phyloP scores from a whole-genome alignment of 2,113 vertebrate species.

The Aphyosemion australe region DNA sequence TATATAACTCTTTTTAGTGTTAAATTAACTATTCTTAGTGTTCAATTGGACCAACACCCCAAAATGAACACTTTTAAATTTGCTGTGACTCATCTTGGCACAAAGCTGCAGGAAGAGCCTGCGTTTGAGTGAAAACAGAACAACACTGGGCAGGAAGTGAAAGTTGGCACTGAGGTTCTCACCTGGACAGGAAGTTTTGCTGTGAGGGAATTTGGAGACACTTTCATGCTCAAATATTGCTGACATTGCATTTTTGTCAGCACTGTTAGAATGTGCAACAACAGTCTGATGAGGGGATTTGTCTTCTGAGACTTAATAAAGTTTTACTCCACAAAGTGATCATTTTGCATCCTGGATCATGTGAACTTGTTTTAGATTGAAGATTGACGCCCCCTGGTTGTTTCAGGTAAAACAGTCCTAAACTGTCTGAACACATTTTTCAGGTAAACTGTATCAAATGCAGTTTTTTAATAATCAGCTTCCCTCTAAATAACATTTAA shows the following conservation, averaged over 20 bases:
- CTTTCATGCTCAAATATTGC: neutral
- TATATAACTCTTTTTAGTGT: no score
- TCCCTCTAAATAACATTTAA: no score
- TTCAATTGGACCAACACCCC: no score
- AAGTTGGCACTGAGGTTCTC: constrained; percentile 22
- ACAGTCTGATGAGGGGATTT: neutral
- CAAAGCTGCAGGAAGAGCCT: no score
- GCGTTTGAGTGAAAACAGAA: constrained; percentile 17
- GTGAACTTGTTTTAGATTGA: constrained; percentile 59
- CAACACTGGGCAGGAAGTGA: constrained; percentile 24
- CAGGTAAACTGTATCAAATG: constrained; percentile 23
- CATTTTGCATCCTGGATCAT: constrained; percentile 16
- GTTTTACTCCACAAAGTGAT: no score
- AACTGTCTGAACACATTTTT: constrained; percentile 28
- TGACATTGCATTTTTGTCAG: neutral
- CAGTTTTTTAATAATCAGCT: no score
- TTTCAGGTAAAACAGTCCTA: constrained; percentile 62
- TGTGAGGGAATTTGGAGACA: no score
- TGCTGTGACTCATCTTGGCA: no score
- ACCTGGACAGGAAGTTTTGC: neutral
- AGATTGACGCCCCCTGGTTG: constrained; percentile 79
- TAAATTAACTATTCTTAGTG: no score
- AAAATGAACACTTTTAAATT: no score
- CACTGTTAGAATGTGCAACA: neutral
- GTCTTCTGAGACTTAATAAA: neutral